Base-by-base conservation (phyloP, 2,888 invertebrate genomes). In the Acronicta psi region DNA sequence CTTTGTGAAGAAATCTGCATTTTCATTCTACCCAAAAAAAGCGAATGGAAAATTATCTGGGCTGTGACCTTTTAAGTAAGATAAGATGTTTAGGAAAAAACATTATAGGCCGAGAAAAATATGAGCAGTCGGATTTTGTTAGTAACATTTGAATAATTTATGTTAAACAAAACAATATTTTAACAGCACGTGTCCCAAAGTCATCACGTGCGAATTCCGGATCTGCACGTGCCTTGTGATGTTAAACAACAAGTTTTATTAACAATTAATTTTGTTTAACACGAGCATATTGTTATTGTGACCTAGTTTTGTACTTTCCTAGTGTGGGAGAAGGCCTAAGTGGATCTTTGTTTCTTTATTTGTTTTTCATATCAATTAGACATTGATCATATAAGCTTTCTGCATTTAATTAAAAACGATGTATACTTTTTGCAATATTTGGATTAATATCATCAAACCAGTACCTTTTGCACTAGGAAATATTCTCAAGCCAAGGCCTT, bases 181-280 rank as follows among this genome's bases (percentile, higher is more conserved):
- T 42, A 9, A 11, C 17, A 38, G 29, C 42, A 57, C 64, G 52
- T 63, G 52, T 43, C 38, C 10, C 37, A 20, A 2, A 13, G 14
- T 9, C 17, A 41, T 53, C 52, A 53, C 41, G 42, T 17, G 38
- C 38, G n/a, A 45, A 43, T 29, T 11, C 11, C 10, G 29, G 11
- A 11, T 8, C 31, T 37, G 18, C 65, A 46, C 55, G 43, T 68
- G 51, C 25, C 20, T 38, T 69, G 18, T 47, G 25, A 49, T 62
- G 29, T 59, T n/a, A 43, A 25, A 53, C 23, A 31, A 36, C 36
- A 44, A 62, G 46, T 60, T 67, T 59, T 59, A 64, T 38, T 50
- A 43, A 40, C 54, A 51, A 31, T 45, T 34, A 14, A 38, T 42
- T 58, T 42, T 46, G 41, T 37, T 50, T 29, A 52, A 38, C 16